Evolutionary conservation across 2,888 invertebrate genomes (phyloP).

Genomic region (Ennomos erosarius): DNA sequence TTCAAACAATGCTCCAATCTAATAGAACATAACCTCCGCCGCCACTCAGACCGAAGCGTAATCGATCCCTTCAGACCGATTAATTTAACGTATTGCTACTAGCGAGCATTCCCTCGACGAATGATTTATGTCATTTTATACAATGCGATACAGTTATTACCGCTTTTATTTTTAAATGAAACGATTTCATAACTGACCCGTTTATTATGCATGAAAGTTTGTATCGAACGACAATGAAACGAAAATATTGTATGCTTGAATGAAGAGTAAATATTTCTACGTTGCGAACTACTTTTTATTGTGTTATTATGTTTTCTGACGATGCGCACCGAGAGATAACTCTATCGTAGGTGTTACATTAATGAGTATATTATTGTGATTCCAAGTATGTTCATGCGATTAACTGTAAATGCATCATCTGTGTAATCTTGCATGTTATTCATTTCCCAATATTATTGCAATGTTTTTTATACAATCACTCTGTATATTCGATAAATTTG

Average conservation of each 20-base stretch:
- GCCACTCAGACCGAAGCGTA: slow-evolving; percentile 34
- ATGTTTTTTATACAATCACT: too few species aligned
- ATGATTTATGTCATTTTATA: slow-evolving; percentile 24
- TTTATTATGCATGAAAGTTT: slow-evolving; percentile 21
- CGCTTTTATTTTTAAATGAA: slow-evolving; percentile 20
- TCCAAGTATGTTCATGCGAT: too few species aligned
- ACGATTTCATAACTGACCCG: slow-evolving; percentile 20
- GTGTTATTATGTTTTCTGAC: too few species aligned
- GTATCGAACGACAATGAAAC: not conserved
- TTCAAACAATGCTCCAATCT: slow-evolving; percentile 34
- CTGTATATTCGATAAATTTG: too few species aligned
- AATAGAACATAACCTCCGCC: slow-evolving; percentile 32
- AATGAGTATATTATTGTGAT: too few species aligned
- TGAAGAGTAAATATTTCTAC: too few species aligned
- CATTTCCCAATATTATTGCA: too few species aligned
- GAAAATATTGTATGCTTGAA: too few species aligned
- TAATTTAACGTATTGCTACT: slow-evolving; percentile 28
- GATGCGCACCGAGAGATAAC: too few species aligned
- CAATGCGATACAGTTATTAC: slow-evolving; percentile 22
- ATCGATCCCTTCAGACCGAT: slow-evolving; percentile 27
- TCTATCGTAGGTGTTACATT: not conserved
- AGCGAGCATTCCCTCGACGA: slow-evolving; percentile 21
- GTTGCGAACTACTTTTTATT: too few species aligned
- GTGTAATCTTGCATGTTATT: too few species aligned
- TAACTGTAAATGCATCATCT: too few species aligned